Conservation (phyloP, 2,113 vertebrate genomes). For the Ophthalmolycus amberensis region DNA sequence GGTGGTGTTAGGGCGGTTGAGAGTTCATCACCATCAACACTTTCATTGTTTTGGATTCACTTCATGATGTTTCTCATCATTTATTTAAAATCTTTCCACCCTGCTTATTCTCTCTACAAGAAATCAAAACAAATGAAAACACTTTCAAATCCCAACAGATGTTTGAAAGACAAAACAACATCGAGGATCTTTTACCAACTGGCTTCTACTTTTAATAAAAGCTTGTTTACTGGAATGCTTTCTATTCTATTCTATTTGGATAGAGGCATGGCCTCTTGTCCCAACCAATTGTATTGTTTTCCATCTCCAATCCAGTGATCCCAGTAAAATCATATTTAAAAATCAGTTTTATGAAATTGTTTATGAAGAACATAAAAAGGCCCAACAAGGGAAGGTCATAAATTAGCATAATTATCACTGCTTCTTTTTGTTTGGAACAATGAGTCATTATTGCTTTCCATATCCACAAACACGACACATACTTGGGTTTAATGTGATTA, state of each 20-base stretch:
- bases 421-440: constrained; percentile 58
- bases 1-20: constrained; percentile 6
- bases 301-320: constrained; percentile 22
- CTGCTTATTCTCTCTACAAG: constrained; percentile 20
- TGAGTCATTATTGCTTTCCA: constrained; percentile 58
- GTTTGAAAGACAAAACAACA: constrained; percentile 33
- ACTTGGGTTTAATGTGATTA: constrained; percentile 57
- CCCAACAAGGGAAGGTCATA: constrained; percentile 36
- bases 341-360: constrained; percentile 63
- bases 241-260: constrained; percentile 19
- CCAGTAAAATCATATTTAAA: constrained; percentile 43
- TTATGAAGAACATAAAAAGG: constrained; percentile 63
- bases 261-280: constrained; percentile 8
- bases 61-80: constrained; percentile 26
- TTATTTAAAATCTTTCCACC: constrained; percentile 5
- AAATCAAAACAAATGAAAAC: constrained; percentile 28
- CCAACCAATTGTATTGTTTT: constrained; percentile 36
- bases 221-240: constrained; percentile 48
- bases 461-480: constrained; percentile 60
- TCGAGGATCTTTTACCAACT: constrained; percentile 1
- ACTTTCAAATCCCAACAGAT: constrained; percentile 32
- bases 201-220: constrained; percentile 41
- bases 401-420: constrained; percentile 59
- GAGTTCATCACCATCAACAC: constrained; percentile 58
- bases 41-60: constrained; percentile 11